Evolutionary conservation across 2,797 vertebrate species (phyloP).

Genomic region (Sphenodon punctatus): DNA sequence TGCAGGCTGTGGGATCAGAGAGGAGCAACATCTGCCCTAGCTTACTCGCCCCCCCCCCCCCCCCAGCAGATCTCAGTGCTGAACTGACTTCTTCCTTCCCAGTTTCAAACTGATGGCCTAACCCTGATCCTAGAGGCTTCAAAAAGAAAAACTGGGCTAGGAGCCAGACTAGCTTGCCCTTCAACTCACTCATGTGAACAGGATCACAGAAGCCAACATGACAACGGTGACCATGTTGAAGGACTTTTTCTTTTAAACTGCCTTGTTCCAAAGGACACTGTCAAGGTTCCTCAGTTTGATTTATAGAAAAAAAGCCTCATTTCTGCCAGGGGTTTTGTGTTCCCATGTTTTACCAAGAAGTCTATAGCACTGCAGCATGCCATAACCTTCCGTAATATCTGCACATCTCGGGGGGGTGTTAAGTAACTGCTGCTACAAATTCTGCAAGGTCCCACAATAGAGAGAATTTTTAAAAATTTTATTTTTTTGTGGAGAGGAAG

Average conservation of each 20-base stretch:
- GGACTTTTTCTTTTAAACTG: conserved; percentile 43
- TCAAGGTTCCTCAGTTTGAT: not conserved
- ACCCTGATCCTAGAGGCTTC: not conserved
- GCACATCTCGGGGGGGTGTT: not conserved
- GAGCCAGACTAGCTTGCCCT: not conserved
- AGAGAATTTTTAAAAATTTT: conserved; percentile 42
- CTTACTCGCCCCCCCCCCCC: too few species aligned
- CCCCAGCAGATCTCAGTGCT: not conserved
- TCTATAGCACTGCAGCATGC: not conserved
- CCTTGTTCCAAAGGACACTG: conserved; percentile 57
- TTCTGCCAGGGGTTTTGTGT: not conserved
- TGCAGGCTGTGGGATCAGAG: not conserved
- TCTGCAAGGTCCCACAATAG: conserved; percentile 32
- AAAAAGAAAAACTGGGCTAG: not conserved
- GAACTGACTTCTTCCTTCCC: not conserved
- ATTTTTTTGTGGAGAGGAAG: not conserved
- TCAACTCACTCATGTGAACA: not conserved
- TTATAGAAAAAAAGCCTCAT: not conserved
- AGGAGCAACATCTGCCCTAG: not conserved
- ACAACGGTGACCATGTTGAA: not conserved
- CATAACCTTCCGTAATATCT: not conserved
- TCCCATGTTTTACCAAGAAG: not conserved
- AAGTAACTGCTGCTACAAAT: conserved; percentile 35
- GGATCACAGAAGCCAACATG: not conserved
- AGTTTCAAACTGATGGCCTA: not conserved